Evolutionary conservation across 2,113 vertebrate species (phyloP).

Genomic region (Pollimyrus isidori): DNA sequence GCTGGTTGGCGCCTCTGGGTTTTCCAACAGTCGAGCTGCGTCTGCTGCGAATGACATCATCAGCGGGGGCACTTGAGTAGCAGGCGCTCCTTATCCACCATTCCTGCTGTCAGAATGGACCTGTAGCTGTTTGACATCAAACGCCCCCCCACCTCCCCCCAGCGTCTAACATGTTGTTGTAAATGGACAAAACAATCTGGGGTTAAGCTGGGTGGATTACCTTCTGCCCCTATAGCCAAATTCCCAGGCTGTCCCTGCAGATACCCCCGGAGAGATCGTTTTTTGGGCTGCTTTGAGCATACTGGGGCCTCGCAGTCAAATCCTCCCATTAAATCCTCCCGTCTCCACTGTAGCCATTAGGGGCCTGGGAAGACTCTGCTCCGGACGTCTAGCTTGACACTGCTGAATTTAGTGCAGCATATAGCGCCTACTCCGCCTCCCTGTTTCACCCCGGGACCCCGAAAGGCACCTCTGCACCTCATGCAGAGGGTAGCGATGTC

Average conservation of each 20-base stretch:
- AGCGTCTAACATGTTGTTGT: background rate
- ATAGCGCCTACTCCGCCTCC: too few relatives aligned
- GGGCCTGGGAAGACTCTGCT: background rate
- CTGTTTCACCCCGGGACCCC: background rate
- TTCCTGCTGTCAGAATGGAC: background rate
- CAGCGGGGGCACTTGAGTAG: background rate
- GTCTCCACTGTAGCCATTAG: conserved; percentile 10
- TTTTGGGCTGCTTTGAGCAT: background rate
- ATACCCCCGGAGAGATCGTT: background rate
- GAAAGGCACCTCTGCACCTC: background rate
- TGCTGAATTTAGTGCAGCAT: background rate
- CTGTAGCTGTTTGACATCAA: background rate
- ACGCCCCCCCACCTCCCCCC: background rate
- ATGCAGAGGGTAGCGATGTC: background rate
- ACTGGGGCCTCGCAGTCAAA: conserved; percentile 16
- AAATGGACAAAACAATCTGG: conserved; percentile 37
- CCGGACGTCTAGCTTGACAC: background rate
- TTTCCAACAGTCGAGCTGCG: background rate
- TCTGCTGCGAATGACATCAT: conserved; percentile 1
- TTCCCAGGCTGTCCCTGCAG: background rate
- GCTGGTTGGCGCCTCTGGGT: background rate
- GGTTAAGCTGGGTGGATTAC: conserved; percentile 34
- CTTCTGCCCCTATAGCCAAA: conserved; percentile 35
- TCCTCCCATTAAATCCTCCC: background rate
- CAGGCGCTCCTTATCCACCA: background rate